Conservation (phyloP, 1,140 invertebrate genomes). For the Procambarus clarkii region DNA sequence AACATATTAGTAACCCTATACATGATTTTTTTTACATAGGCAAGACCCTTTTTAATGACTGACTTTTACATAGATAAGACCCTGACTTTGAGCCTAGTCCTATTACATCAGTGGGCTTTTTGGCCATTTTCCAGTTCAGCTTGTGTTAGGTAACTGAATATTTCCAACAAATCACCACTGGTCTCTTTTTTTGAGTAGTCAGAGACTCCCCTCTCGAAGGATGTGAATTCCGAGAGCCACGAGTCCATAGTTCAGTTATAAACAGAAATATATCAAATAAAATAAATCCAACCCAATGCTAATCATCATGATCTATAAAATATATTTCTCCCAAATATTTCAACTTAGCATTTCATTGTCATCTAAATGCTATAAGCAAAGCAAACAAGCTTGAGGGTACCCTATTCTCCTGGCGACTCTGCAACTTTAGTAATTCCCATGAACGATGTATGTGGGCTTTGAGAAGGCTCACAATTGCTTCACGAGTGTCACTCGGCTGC, state of each 20-base stretch:
- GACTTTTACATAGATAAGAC: no score
- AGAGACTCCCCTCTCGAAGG: no score
- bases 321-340: background rate
- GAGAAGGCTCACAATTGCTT: slow-evolving; percentile 35
- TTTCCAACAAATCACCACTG: no score
- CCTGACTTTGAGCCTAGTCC: no score
- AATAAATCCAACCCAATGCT: background rate
- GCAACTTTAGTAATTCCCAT: background rate
- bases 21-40: no score
- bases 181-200: no score
- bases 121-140: no score
- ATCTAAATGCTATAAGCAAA: slow-evolving; percentile 15
- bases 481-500: slow-evolving; percentile 43
- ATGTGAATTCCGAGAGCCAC: background rate
- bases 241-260: background rate
- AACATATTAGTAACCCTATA: no score
- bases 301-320: background rate
- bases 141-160: no score
- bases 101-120: no score
- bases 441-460: slow-evolving; percentile 34
- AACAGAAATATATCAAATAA: background rate
- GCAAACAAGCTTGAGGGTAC: slow-evolving; percentile 8
- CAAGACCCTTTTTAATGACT: no score
- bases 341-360: background rate
- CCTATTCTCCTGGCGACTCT: slow-evolving; percentile 28